Percentiles rank a stretch among this genome's conserved stretches.
phyloP scores from a whole-genome alignment of 2,888 invertebrate species.

The Mystacides longicornis region DNA sequence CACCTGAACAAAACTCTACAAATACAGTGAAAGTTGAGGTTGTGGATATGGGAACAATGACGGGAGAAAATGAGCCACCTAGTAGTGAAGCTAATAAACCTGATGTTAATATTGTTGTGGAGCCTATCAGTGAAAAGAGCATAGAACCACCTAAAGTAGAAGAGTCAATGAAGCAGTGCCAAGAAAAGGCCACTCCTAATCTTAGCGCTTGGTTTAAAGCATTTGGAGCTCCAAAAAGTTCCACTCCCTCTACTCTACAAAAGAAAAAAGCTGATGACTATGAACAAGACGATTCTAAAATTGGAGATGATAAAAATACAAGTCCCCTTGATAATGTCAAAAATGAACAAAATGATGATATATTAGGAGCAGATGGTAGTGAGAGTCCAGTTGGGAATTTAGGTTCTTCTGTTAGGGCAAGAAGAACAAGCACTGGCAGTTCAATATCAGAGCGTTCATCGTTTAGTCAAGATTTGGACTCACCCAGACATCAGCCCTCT shows the following conservation, averaged over 20 bases:
- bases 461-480: slow-evolving; percentile 70
- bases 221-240: slow-evolving; percentile 72
- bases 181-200: slow-evolving; percentile 73
- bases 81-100: slow-evolving; percentile 25
- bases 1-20: slow-evolving; percentile 27
- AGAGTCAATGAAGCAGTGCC: slow-evolving; percentile 36
- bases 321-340: slow-evolving; percentile 37
- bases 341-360: slow-evolving; percentile 38
- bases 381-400: slow-evolving; percentile 39
- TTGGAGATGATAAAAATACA: slow-evolving; percentile 32
- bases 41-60: slow-evolving; percentile 31
- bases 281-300: slow-evolving; percentile 41
- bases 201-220: slow-evolving; percentile 89
- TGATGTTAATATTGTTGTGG: slow-evolving; percentile 27
- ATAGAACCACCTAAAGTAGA: slow-evolving; percentile 28
- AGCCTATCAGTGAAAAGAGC: slow-evolving; percentile 32
- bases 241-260: not conserved
- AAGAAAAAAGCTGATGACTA: slow-evolving; percentile 56
- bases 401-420: slow-evolving; percentile 45
- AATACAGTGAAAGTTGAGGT: slow-evolving; percentile 30
- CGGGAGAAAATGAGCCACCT: slow-evolving; percentile 29
- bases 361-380: slow-evolving; percentile 41
- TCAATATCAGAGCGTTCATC: slow-evolving; percentile 73
- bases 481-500: slow-evolving; percentile 65
- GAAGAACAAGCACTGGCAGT: slow-evolving; percentile 72